Evolutionary conservation across 2,797 vertebrate genomes (phyloP).

Genomic region (Nasua narica): DNA sequence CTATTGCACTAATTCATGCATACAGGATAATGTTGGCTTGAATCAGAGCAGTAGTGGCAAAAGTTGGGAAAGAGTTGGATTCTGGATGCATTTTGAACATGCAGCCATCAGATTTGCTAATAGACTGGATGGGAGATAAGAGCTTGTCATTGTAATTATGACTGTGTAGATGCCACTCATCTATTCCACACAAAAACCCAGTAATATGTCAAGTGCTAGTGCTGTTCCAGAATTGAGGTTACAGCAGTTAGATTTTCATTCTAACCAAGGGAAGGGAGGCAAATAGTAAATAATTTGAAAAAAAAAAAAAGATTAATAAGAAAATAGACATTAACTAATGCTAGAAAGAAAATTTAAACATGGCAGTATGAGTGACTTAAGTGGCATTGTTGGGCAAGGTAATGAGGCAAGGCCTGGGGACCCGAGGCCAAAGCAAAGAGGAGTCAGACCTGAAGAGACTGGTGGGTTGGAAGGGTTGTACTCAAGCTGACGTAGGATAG

Average conservation of each 20-base stretch:
- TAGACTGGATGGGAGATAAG: not conserved
- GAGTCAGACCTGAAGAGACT: not conserved
- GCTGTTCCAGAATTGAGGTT: not conserved
- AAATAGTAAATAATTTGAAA: not conserved
- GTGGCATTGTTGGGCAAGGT: not conserved
- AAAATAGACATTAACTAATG: not conserved
- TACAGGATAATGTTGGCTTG: not conserved
- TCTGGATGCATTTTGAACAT: not conserved
- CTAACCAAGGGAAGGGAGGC: not conserved
- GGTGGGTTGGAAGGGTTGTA: rapidly evolving
- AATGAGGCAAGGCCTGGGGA: not conserved
- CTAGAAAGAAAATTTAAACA: not conserved
- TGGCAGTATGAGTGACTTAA: no score
- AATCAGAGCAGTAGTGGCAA: no score
- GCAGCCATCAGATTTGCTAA: not conserved
- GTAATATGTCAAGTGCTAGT: not conserved
- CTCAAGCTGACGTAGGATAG: not conserved
- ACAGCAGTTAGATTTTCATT: not conserved
- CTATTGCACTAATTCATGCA: no score
- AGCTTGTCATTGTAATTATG: not conserved
- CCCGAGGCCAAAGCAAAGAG: not conserved
- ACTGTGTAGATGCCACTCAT: not conserved
- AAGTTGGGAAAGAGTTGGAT: not conserved
- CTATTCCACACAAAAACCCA: not conserved
- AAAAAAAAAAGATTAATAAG: not conserved